Evolutionary conservation across 2,797 vertebrate species (phyloP).

Genomic region (Ispidina picta): DNA sequence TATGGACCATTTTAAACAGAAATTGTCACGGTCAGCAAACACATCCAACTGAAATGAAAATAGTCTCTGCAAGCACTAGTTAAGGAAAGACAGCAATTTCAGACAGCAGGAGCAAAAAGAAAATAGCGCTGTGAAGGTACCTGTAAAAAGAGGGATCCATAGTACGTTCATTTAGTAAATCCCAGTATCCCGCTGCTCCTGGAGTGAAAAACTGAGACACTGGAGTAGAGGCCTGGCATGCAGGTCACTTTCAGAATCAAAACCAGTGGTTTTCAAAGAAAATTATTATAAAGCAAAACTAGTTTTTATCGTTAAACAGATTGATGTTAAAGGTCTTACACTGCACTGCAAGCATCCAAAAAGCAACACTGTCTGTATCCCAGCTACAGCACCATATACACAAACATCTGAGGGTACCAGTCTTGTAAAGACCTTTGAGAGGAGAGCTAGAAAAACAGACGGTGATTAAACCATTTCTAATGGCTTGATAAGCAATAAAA

Average conservation of each 20-base stretch:
- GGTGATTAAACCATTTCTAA: not conserved
- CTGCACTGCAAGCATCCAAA: not conserved
- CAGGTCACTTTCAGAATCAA: not conserved
- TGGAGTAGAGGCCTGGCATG: not conserved
- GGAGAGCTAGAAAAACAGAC: not conserved
- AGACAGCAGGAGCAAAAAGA: not conserved
- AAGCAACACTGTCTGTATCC: not conserved
- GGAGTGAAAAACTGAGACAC: not conserved
- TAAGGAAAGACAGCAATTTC: not conserved
- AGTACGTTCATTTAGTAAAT: not conserved
- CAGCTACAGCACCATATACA: accelerated
- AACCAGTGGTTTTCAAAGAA: not conserved
- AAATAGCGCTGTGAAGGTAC: not conserved
- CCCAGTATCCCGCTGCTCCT: not conserved
- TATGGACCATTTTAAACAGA: slow-evolving; percentile 1
- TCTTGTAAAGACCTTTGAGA: not conserved
- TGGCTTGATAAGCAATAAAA: not conserved
- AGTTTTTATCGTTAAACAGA: not conserved
- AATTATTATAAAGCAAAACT: not conserved
- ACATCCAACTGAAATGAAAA: not conserved
- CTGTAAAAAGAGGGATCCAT: not conserved
- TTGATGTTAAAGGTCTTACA: not conserved
- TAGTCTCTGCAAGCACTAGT: not conserved
- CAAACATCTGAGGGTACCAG: not conserved
- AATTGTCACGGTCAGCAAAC: not conserved